Evolutionary conservation across 2,888 invertebrate genomes (phyloP).

Genomic region (Eueremaeus valkanovi): DNA sequence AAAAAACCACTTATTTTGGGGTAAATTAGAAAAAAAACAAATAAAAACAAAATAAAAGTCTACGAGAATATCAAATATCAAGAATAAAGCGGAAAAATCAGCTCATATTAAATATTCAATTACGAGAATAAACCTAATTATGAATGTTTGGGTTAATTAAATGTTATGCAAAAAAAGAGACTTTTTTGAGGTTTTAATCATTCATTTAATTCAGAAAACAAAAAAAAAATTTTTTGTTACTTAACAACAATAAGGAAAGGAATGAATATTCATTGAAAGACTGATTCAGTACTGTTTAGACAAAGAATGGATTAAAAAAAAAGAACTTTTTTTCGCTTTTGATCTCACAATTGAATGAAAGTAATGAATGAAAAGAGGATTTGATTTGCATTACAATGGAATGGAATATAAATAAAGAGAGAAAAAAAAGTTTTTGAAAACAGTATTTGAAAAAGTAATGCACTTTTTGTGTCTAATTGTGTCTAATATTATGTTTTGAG

Average conservation of each 20-base stretch:
- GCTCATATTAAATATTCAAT: background rate
- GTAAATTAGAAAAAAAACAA: background rate
- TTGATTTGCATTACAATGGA: constrained; percentile 1
- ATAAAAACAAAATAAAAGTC: background rate
- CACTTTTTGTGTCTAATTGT: background rate
- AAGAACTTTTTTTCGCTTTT: background rate
- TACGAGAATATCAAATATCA: background rate
- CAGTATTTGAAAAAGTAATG: background rate
- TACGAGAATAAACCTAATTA: background rate
- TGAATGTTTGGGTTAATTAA: background rate
- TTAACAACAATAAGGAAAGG: too few species aligned
- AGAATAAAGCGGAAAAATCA: background rate
- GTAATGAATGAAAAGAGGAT: background rate
- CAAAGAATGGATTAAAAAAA: background rate
- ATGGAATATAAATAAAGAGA: background rate
- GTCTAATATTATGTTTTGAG: background rate
- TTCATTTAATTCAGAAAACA: too few species aligned
- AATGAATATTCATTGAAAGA: too few species aligned
- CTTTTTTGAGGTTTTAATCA: too few species aligned
- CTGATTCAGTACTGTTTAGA: too few species aligned
- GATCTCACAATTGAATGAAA: background rate
- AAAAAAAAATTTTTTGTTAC: too few species aligned
- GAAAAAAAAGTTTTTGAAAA: background rate
- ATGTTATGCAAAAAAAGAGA: background rate
- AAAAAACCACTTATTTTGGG: background rate